Evolutionary conservation across 2,888 invertebrate species (phyloP), one percentile per base, ranked within the genome.

Genomic region (Orgyia antiqua): DNA sequence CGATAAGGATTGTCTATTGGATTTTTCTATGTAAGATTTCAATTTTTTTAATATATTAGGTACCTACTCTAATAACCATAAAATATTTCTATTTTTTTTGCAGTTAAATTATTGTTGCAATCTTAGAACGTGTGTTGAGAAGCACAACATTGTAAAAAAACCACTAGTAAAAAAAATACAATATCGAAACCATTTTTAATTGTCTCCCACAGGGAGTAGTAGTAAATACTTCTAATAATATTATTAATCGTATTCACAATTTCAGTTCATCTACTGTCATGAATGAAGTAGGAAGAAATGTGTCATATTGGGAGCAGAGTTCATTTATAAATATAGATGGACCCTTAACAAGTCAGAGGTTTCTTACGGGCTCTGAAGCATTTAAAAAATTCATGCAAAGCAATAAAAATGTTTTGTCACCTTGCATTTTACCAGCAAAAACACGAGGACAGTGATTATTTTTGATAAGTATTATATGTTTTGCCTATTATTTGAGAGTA

Each of bases 1-100:
- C 29, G 80, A 83, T 39, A 77, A 75, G 29, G 79, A 83, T 33
- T 77, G 79, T 39, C 45, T 80, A 21, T 49, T 83, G 43, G 78
- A 82, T 56, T 69, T 65, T 42, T 45, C 62, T 66, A 58, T 37
- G 58, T 60, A 40, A 20, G 36, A n/a, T n/a, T n/a, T n/a, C n/a
- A n/a, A n/a, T n/a, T n/a, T n/a, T n/a, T n/a, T n/a, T n/a, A n/a
- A n/a, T n/a, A n/a, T n/a, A n/a, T n/a, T n/a, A n/a, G n/a, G n/a
- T n/a, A n/a, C n/a, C n/a, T n/a, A n/a, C n/a, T n/a, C n/a, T n/a
- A n/a, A n/a, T n/a, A n/a, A n/a, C n/a, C n/a, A n/a, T n/a, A n/a
- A n/a, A n/a, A n/a, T n/a, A n/a, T n/a, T n/a, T n/a, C n/a, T n/a
- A n/a, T n/a, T n/a, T n/a, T n/a, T n/a, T n/a, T n/a, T n/a, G n/a